Base-by-base conservation (phyloP, 2,113 vertebrate genomes). In the Pontoporia blainvillei region DNA sequence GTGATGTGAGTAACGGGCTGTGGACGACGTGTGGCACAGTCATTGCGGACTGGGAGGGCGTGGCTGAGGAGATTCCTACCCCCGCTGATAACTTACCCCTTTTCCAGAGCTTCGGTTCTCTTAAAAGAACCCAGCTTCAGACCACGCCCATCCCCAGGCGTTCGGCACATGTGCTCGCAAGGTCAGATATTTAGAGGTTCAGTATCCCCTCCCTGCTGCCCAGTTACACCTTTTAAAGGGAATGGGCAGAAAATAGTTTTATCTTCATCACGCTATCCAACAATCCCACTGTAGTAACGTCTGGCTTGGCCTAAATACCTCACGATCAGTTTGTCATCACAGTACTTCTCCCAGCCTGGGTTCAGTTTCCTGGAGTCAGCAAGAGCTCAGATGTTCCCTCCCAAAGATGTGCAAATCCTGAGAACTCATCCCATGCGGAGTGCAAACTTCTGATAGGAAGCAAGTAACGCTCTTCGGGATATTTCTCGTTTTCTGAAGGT, bases 401-500 rank as follows among this genome's bases (percentile, higher is more conserved):
- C 64, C 36, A 0, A 61, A 54, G 25, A n/a, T 3, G 34, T 1
- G 4, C 11, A 14, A 6, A 1, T 12, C 39, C 31, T 25, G 52
- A 88, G 88, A 46, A 62, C 6, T 4, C 23, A 0, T 23, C 31
- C 6, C 3, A 0, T 75, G 14, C 34, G 15, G 31, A n/a, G 41
- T 21, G n/a, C 0, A 14, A 44, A 2, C 90, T 34, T 62, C 27
- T 83, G 17, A 6, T 2, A 0, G 66, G 29, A 69, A 49, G 71
- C 12, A 17, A 39, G 15, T 8, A 0, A 5, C 0, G 0, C 86
- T 71, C 39, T 52, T 3, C 0, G 0, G 21, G 6, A 0, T 14
- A 1, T 76, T 2, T 46, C 66, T 34, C 18, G 11, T 23, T 83
- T 34, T 39, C 76, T 64, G 0, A 95, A 99, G 99, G 99, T 21